Evolutionary conservation across 2,113 vertebrate genomes (phyloP), one percentile per base, ranked within the genome.

Genomic region (Phalacrocorax aristotelis): DNA sequence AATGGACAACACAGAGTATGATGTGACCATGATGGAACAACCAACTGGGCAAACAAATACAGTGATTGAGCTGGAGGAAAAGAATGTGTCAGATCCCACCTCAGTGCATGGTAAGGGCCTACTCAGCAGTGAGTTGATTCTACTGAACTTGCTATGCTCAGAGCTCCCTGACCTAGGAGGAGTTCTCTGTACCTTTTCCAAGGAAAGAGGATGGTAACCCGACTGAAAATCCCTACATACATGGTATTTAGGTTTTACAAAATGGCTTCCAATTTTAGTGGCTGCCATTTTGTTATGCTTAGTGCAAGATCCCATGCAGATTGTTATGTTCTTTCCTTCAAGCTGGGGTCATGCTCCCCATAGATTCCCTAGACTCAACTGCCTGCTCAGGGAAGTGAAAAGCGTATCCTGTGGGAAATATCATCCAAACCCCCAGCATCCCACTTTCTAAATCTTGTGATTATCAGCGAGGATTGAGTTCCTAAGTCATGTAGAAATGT

Each of bases 1-100:
- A 97, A 98, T 99, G 89, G 98, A 98, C 90, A 97, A n/a, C 44
- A 93, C 97, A 0, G 98, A 98, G 8, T 7, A 32, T 18, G 98
- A 98, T 18, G 12, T 89, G 1, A 69, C 93, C 29, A 44, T 68
- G 65, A 64, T 74, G 40, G 98, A 98, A 30, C 86, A 74, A 84
- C 54, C 69, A 51, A 4, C 81, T 0, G 95, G 92, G 11, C 96
- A 97, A 69, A 89, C 87, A 78, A 97, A 94, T 52, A 32, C 89
- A 14, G 91, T 49, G 52, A 74, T 87, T 22, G 97, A 98, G 70
- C 78, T 97, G 79, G 95, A 97, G 32, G 97, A 96, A 57, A 98
- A 98, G 78, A 88, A 72, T 48, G 26, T n/a, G 32, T 71, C 91
- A 14, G 60, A 77, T 44, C 61, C 93, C 42, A 20, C 77, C 42